Evolutionary conservation across 1,140 invertebrate genomes (phyloP).

Genomic region (Pinna nobilis): DNA sequence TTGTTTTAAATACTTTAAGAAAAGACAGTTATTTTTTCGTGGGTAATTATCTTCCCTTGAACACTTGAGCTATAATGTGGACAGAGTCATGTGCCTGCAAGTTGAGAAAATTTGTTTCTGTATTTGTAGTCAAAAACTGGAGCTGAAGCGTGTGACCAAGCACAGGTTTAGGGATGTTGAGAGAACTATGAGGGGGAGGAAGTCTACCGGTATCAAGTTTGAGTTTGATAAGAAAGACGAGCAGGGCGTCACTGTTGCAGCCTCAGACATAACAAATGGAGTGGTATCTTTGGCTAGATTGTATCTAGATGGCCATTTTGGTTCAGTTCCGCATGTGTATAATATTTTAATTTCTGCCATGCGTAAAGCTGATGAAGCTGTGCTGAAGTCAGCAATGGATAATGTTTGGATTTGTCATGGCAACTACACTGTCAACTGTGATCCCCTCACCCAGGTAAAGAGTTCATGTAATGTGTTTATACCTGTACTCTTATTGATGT

Average conservation of each 20-base stretch:
- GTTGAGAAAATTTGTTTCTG: neutral
- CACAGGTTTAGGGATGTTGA: neutral
- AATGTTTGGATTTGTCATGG: conserved; percentile 40
- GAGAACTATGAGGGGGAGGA: conserved; percentile 22
- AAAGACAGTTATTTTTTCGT: no score
- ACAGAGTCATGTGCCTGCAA: no score
- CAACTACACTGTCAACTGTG: conserved; percentile 25
- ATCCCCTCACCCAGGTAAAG: conserved; percentile 25
- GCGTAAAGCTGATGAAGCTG: conserved; percentile 10
- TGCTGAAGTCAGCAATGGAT: neutral
- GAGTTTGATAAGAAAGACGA: conserved; percentile 11
- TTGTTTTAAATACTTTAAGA: no score
- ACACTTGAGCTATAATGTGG: no score
- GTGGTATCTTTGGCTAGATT: neutral
- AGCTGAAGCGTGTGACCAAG: neutral
- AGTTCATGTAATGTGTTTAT: no score
- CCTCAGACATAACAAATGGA: neutral
- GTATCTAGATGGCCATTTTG: neutral
- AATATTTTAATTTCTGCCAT: conserved; percentile 19
- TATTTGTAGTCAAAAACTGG: conserved; percentile 16
- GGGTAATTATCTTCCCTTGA: no score
- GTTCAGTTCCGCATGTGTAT: neutral
- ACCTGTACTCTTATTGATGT: no score
- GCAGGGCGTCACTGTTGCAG: neutral
- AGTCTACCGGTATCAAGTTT: conserved; percentile 20